Percentiles rank a stretch among this genome's conserved stretches.
Evolutionary conservation across 2,888 invertebrate species (phyloP).

Genomic region (Polymixis flavicincta): DNA sequence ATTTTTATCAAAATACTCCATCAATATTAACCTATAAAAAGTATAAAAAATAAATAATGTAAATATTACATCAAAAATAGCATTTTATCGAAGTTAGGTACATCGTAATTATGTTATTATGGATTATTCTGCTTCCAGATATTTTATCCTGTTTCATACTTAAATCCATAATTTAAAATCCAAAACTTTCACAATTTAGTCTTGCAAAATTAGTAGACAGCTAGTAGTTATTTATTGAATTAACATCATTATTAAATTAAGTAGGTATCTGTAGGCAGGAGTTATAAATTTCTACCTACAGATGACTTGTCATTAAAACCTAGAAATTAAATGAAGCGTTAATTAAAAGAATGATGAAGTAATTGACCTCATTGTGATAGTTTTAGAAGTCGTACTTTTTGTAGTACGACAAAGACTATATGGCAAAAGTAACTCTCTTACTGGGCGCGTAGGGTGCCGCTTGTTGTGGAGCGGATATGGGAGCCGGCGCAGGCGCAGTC

Average conservation of each 20-base stretch:
- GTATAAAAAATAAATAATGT: constrained; percentile 40
- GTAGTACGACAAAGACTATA: constrained; percentile 68
- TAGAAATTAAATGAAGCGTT: constrained; percentile 3
- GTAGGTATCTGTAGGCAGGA: no score
- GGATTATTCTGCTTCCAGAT: constrained; percentile 13
- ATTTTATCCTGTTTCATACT: constrained; percentile 7
- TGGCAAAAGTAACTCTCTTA: constrained; percentile 90
- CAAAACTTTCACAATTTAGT: constrained; percentile 50
- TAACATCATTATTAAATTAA: not conserved
- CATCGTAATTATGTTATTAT: not conserved
- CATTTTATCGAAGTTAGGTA: constrained; percentile 19
- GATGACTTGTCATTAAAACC: not conserved
- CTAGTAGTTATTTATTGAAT: constrained; percentile 1
- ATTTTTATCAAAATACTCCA: constrained; percentile 8
- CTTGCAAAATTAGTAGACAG: constrained; percentile 4
- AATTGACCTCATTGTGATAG: constrained; percentile 34
- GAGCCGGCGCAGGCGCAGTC: constrained; percentile 68
- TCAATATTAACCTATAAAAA: constrained; percentile 19
- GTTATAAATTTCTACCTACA: not conserved
- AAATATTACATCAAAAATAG: constrained; percentile 39
- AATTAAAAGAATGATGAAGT: constrained; percentile 15
- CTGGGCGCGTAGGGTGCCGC: constrained; percentile 84
- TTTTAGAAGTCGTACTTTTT: constrained; percentile 36
- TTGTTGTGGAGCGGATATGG: constrained; percentile 56
- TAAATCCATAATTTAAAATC: constrained; percentile 35